These are phyloP conservation scores for Hippoglossus hippoglossus DNA, from an alignment of 2,797 vertebrate genomes.

Conservation along the genomic window DNA sequence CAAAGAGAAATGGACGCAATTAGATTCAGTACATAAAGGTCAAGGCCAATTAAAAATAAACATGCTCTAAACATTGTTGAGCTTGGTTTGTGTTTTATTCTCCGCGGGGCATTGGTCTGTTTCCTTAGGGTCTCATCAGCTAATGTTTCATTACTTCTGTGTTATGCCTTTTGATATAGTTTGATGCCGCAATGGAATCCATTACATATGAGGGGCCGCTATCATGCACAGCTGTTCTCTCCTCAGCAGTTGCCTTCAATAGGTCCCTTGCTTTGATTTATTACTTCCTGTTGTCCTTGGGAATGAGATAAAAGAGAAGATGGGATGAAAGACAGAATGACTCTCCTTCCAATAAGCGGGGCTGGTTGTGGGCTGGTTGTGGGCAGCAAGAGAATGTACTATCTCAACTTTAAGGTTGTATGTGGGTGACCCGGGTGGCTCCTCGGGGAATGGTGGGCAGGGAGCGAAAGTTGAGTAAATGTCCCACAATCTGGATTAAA, in stretches of 20 bases:
- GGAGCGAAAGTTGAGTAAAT: slow-evolving; percentile 25
- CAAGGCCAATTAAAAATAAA: slow-evolving; percentile 62
- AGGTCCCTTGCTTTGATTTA: slow-evolving; percentile 64
- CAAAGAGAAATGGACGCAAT: slow-evolving; percentile 17
- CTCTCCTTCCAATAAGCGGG: slow-evolving; percentile 22
- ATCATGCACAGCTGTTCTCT: slow-evolving; percentile 67
- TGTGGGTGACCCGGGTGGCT: slow-evolving; percentile 15
- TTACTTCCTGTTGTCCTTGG: slow-evolving; percentile 70
- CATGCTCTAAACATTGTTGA: slow-evolving; percentile 42
- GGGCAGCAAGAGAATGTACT: slow-evolving; percentile 35
- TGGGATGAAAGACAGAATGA: slow-evolving; percentile 12
- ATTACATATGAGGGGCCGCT: slow-evolving; percentile 33
- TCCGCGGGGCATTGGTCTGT: slow-evolving; percentile 38
- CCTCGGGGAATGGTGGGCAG: slow-evolving; percentile 18
- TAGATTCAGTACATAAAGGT: slow-evolving; percentile 30
- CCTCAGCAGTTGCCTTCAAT: slow-evolving; percentile 54
- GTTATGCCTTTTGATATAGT: slow-evolving; percentile 39
- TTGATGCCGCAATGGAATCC: slow-evolving; percentile 56
- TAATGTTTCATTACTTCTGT: slow-evolving; percentile 45
- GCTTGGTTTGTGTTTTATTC: slow-evolving; percentile 51
- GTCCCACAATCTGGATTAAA: slow-evolving; percentile 24
- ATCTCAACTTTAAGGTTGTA: slow-evolving; percentile 15
- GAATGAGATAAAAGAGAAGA: slow-evolving; percentile 1
- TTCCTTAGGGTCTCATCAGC: slow-evolving; percentile 62
- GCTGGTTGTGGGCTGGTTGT: slow-evolving; percentile 30